Conservation (phyloP, 2,797 vertebrate species). For the Valencia hispanica region DNA sequence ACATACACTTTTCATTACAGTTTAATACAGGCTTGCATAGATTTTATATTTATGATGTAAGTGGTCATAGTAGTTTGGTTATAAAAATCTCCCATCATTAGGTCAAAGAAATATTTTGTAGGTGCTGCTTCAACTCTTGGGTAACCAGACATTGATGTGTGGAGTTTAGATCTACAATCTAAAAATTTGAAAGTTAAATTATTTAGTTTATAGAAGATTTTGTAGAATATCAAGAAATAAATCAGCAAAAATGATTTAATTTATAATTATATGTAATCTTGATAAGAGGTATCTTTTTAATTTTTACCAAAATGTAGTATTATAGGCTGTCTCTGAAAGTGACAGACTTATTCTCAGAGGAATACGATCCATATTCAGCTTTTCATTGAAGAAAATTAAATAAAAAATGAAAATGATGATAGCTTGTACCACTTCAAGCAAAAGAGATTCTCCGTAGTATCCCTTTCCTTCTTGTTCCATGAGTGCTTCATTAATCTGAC, state of each 20-base stretch:
- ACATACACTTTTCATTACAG: too few relatives aligned
- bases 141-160: too few relatives aligned
- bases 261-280: neutral
- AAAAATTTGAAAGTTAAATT: too few relatives aligned
- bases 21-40: too few relatives aligned
- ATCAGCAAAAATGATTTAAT: neutral
- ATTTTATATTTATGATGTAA: too few relatives aligned
- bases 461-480: conserved; percentile 3
- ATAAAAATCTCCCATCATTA: too few relatives aligned
- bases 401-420: neutral
- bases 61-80: neutral
- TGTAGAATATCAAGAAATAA: too few relatives aligned
- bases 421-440: neutral
- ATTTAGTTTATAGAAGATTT: too few relatives aligned
- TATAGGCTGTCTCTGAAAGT: neutral
- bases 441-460: neutral
- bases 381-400: neutral
- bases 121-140: too few relatives aligned
- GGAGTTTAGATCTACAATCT: too few relatives aligned
- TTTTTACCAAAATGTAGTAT: neutral
- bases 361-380: neutral
- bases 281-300: neutral
- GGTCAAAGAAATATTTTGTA: too few relatives aligned
- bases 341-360: neutral
- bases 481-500: conserved; percentile 23